Evolutionary conservation across 2,888 invertebrate species (phyloP).

Genomic region (Hipparchia sbordonii): DNA sequence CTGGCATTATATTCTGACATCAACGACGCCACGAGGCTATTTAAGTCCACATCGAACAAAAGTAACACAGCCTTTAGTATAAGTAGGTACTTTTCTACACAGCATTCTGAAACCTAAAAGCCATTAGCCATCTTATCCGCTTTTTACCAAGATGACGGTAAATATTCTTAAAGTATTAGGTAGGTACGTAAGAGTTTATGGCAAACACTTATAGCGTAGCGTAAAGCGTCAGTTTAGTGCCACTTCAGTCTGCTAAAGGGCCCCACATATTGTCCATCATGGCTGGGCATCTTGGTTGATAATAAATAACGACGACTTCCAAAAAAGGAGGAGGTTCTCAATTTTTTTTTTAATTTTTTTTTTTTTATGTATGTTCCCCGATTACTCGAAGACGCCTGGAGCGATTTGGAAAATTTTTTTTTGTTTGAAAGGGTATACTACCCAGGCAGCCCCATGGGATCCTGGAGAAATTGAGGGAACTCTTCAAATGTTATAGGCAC

Average conservation of each 20-base stretch:
- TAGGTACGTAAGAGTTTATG: too few relatives aligned
- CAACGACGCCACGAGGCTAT: background rate
- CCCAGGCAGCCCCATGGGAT: too few relatives aligned
- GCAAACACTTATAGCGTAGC: background rate
- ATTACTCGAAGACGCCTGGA: too few relatives aligned
- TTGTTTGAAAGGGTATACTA: too few relatives aligned
- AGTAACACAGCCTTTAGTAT: conserved; percentile 4
- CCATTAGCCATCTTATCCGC: background rate
- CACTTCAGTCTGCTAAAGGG: background rate
- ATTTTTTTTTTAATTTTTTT: too few relatives aligned
- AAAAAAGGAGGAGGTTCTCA: too few relatives aligned
- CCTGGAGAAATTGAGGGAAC: too few relatives aligned
- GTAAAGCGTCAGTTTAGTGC: background rate
- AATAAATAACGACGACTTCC: too few relatives aligned
- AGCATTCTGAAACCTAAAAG: background rate
- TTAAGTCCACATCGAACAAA: background rate
- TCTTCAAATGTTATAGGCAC: too few relatives aligned
- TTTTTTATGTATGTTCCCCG: too few relatives aligned
- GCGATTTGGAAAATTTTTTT: too few relatives aligned
- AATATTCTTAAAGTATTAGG: conserved; percentile 7
- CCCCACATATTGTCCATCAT: background rate
- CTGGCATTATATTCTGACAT: too few relatives aligned
- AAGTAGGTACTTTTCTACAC: background rate
- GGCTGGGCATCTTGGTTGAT: background rate
- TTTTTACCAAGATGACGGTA: background rate